Percentiles rank a stretch among this genome's conserved stretches.
Evolutionary conservation across 2,888 invertebrate genomes (phyloP).

Genomic region (Ormyrus pomaceus): DNA sequence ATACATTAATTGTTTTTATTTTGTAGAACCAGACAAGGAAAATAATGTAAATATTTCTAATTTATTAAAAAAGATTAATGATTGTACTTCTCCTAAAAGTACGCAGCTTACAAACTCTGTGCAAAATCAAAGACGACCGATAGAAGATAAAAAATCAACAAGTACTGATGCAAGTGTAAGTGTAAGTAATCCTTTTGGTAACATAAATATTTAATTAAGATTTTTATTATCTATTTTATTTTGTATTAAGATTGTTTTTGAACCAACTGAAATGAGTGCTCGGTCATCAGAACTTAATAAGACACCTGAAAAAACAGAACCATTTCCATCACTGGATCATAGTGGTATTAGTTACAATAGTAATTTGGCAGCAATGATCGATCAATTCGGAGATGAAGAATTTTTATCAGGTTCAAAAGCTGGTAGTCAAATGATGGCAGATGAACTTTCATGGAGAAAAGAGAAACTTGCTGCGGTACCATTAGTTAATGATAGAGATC

Average conservation of each 20-base stretch:
- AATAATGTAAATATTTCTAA: conserved; percentile 65
- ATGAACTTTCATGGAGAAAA: conserved; percentile 75
- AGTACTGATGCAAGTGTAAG: conserved; percentile 52
- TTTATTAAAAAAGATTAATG: conserved; percentile 33
- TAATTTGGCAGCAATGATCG: conserved; percentile 67
- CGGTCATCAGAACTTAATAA: conserved; percentile 68
- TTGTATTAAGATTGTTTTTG: conserved; percentile 66
- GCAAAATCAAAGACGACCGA: conserved; percentile 8
- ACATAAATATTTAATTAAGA: background rate
- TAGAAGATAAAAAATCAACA: conserved; percentile 52
- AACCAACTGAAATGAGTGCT: conserved; percentile 70
- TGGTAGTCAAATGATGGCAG: conserved; percentile 72
- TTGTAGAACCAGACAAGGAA: conserved; percentile 64
- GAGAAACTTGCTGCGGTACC: conserved; percentile 62
- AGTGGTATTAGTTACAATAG: conserved; percentile 66
- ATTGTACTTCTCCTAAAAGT: conserved; percentile 19
- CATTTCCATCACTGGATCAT: conserved; percentile 54
- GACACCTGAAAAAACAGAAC: conserved; percentile 59
- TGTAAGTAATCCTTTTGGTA: conserved; percentile 58
- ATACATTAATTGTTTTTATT: conserved; percentile 8
- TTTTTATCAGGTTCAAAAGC: conserved; percentile 73
- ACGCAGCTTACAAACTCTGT: conserved; percentile 5
- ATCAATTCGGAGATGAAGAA: conserved; percentile 68
- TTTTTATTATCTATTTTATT: conserved; percentile 3
- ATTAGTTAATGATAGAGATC: conserved; percentile 61